Evolutionary conservation across 2,797 vertebrate species (phyloP).

Genomic region (Megalops cyprinoides): DNA sequence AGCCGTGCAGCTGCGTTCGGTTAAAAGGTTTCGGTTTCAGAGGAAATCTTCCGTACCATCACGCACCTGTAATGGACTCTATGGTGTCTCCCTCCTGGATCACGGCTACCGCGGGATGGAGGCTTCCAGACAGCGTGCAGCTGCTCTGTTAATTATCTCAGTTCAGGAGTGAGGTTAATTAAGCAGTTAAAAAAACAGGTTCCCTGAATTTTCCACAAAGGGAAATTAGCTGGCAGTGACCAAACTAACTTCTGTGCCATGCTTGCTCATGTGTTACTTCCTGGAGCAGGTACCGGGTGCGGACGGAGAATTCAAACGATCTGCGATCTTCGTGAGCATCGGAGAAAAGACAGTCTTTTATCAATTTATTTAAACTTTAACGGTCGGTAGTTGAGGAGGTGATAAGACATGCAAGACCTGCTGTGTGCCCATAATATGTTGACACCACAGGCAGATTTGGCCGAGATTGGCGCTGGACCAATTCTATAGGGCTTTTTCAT

Average conservation of each 20-base stretch:
- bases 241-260: background rate
- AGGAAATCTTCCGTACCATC: constrained; percentile 51
- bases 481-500: constrained; percentile 69
- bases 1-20: constrained; percentile 20
- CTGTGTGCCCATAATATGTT: background rate
- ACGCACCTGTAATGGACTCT: constrained; percentile 62
- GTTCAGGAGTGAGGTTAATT: constrained; percentile 74
- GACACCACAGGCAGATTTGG: constrained; percentile 35
- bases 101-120: constrained; percentile 54
- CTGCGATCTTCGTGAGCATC: background rate
- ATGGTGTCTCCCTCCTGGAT: constrained; percentile 47
- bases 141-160: constrained; percentile 75
- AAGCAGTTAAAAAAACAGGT: constrained; percentile 63
- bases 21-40: constrained; percentile 26
- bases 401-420: background rate
- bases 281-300: background rate
- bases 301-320: background rate
- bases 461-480: constrained; percentile 38
- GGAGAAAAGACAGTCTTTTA: background rate
- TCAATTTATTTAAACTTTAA: too few species aligned
- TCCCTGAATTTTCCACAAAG: constrained; percentile 69
- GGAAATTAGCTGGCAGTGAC: constrained; percentile 36
- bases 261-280: background rate
- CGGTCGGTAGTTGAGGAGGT: background rate
- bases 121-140: constrained; percentile 71